A percentile compares a stretch with the other conserved stretches of the same genome.
Conservation (phyloP, 1,140 invertebrate species). For the Aradophagus sp. region DNA sequence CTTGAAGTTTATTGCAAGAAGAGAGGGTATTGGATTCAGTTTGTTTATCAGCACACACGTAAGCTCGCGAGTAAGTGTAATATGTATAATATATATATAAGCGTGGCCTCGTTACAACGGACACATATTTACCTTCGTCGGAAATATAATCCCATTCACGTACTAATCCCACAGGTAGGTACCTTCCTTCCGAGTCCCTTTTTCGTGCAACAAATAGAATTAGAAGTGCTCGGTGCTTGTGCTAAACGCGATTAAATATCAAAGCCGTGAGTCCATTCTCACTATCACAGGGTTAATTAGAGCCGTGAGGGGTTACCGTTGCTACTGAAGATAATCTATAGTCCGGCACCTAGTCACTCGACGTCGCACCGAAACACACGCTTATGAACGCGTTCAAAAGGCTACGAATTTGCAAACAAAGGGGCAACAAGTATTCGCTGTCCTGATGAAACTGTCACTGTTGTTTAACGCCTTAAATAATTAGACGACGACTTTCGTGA, state of each 20-base stretch:
- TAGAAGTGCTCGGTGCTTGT: slow-evolving; percentile 65
- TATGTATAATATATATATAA: slow-evolving; percentile 3
- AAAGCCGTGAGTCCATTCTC: slow-evolving; percentile 64
- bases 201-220: slow-evolving; percentile 68
- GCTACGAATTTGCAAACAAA: slow-evolving; percentile 29
- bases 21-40: too few species aligned
- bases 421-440: slow-evolving; percentile 17
- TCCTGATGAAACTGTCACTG: slow-evolving; percentile 19
- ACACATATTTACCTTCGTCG: slow-evolving; percentile 21
- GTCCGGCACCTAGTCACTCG: slow-evolving; percentile 35
- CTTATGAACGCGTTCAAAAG: slow-evolving; percentile 31
- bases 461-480: slow-evolving; percentile 13
- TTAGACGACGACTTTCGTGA: slow-evolving; percentile 5
- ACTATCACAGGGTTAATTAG: slow-evolving; percentile 69
- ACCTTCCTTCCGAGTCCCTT: slow-evolving; percentile 32
- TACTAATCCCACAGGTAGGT: slow-evolving; percentile 35
- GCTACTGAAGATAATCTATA: slow-evolving; percentile 57
- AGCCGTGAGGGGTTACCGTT: slow-evolving; percentile 53
- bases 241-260: slow-evolving; percentile 73
- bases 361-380: slow-evolving; percentile 29
- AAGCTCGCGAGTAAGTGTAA: background rate
- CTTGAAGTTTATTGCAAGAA: too few species aligned
- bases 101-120: slow-evolving; percentile 1
- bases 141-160: slow-evolving; percentile 35
- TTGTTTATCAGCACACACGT: background rate